These are phyloP conservation scores for Molossus molossus DNA, from an alignment of 2,797 vertebrate genomes.

Conservation along the genomic window DNA sequence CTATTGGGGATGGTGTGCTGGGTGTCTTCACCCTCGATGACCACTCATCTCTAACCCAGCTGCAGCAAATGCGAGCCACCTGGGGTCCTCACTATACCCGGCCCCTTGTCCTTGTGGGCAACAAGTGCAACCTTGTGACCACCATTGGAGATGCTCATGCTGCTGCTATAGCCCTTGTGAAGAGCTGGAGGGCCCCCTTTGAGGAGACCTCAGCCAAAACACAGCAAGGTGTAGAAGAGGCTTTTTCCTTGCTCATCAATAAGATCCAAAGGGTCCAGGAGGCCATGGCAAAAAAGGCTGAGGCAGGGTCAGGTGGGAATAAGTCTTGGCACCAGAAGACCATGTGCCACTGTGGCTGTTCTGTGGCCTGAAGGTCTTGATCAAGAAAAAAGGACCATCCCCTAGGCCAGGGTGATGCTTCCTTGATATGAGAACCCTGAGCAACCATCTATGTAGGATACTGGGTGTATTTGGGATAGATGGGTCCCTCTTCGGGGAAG, in stretches of 20 bases:
- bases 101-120: slow-evolving; percentile 97
- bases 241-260: slow-evolving; percentile 73
- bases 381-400: slow-evolving; percentile 28
- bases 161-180: slow-evolving; percentile 89
- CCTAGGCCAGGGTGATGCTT: slow-evolving; percentile 15
- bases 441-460: background rate
- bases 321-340: slow-evolving; percentile 46
- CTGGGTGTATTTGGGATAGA: background rate
- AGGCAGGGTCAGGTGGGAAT: too few relatives aligned
- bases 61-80: slow-evolving; percentile 96
- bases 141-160: slow-evolving; percentile 93
- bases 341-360: slow-evolving; percentile 75
- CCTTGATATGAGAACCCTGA: background rate
- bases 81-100: slow-evolving; percentile 90
- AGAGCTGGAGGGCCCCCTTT: slow-evolving; percentile 96
- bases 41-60: slow-evolving; percentile 97
- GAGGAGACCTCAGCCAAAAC: slow-evolving; percentile 98
- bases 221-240: slow-evolving; percentile 91
- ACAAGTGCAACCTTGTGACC: slow-evolving; percentile 96
- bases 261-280: slow-evolving; percentile 70
- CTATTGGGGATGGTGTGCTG: slow-evolving; percentile 96
- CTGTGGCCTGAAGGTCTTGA: slow-evolving; percentile 56
- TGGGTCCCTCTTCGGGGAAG: background rate
- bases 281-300: slow-evolving; percentile 12
- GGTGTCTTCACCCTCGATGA: slow-evolving; percentile 98